Evolutionary conservation across 2,888 invertebrate species (phyloP).

Genomic region (Cheilosia soror): DNA sequence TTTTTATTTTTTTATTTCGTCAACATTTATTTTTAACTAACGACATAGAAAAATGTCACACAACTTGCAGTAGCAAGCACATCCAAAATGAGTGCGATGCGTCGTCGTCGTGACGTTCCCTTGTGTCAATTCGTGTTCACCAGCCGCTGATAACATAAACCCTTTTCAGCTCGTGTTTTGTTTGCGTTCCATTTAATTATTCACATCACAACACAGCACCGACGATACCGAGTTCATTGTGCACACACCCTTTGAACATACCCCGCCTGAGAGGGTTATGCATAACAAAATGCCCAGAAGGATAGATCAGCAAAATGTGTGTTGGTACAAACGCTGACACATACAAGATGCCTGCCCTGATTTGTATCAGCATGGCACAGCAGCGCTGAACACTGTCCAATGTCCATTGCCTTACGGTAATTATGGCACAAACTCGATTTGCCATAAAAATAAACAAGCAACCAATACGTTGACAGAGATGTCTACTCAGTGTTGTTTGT

Average conservation of each 20-base stretch:
- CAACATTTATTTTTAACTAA: conserved; percentile 59
- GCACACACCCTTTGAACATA: conserved; percentile 35
- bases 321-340: not conserved
- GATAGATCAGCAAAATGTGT: conserved; percentile 14
- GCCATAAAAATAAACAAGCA: conserved; percentile 22
- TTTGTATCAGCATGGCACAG: conserved; percentile 39
- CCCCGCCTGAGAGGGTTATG: conserved; percentile 13
- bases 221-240: conserved; percentile 27
- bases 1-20: conserved; percentile 6
- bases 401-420: conserved; percentile 47
- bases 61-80: conserved; percentile 46
- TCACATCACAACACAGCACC: conserved; percentile 48
- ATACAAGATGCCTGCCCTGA: conserved; percentile 34
- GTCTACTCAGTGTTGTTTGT: not conserved
- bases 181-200: conserved; percentile 66
- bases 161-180: conserved; percentile 36
- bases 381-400: not conserved
- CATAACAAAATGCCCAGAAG: conserved; percentile 26
- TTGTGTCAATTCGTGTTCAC: conserved; percentile 9
- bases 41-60: conserved; percentile 55
- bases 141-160: conserved; percentile 53
- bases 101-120: conserved; percentile 34
- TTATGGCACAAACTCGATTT: conserved; percentile 56
- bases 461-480: conserved; percentile 22
- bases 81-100: conserved; percentile 57